Percentiles rank a stretch among this genome's conserved stretches.
Conservation (phyloP, 2,113 vertebrate genomes). For the Tympanuchus pallidicinctus region DNA sequence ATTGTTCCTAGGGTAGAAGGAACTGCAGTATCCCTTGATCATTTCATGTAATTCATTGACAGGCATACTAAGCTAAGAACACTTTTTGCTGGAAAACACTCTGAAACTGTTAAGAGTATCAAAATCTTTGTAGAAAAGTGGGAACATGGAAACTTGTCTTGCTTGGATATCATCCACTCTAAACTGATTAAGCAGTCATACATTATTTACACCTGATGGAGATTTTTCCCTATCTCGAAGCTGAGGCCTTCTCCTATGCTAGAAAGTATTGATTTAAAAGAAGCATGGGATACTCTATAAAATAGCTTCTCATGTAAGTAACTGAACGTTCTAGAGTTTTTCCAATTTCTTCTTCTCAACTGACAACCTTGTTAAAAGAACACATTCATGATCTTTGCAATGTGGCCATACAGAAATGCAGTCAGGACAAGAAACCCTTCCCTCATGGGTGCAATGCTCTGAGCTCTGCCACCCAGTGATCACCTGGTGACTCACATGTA, state of each 20-base stretch:
- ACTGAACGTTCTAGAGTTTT: not conserved
- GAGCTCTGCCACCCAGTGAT: not conserved
- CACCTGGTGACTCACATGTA: fast-evolving
- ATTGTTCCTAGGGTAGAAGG: not conserved
- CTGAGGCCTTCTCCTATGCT: not conserved
- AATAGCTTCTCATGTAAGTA: not conserved
- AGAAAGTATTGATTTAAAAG: not conserved
- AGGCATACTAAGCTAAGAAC: not conserved
- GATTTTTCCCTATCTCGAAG: not conserved
- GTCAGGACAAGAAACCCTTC: not conserved
- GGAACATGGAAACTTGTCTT: not conserved
- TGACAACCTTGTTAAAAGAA: fast-evolving
- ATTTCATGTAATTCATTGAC: not conserved
- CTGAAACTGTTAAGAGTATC: not conserved
- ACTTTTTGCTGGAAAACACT: not conserved
- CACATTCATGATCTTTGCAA: not conserved
- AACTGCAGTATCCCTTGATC: not conserved
- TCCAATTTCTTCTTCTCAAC: not conserved
- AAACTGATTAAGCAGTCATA: not conserved
- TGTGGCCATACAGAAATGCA: not conserved
- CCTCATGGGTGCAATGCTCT: fast-evolving
- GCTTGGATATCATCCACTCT: not conserved
- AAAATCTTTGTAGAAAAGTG: not conserved
- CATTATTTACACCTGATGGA: not conserved
- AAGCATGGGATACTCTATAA: not conserved